Evolutionary conservation across 2,888 invertebrate genomes (phyloP), one percentile per base, ranked within the genome.

Genomic region (Stictocephala bisonia): DNA sequence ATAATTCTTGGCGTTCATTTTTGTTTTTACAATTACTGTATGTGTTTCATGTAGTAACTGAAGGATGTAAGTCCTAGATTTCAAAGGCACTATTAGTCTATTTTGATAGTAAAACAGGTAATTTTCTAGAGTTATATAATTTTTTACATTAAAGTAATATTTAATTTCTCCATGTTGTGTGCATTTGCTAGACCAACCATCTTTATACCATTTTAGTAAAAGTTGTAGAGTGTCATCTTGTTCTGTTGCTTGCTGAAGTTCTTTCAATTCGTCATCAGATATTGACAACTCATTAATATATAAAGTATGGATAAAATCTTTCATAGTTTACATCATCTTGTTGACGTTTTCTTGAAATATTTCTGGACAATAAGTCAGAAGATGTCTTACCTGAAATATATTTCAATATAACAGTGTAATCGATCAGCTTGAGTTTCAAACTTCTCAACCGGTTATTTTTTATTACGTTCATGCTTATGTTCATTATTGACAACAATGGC

Each of bases 341-440:
- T 22, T 51, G 22, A 22, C 3, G 6, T 7, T 18, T 51, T 51
- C 6, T 22, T 7, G 24, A 3, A 51, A 18, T 7, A 22, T 24
- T 22, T 22, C 60, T 18, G 4, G 40, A 60, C 24, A 79, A 73
- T 2, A 75, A 74, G 69, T 79, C 79, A 24, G 79, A 75, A 35
- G 79, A 29, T 48, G 78, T 75, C 67, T 79, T 81, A n/a, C 79
- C 80, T 13, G 79, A 78, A 41, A 74, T 76, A 76, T 79, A 80
- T 2, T 74, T 76, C 3, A 71, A n/a, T 2, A 26, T 67, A 51
- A 75, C 68, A 0, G 11, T 64, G 29, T 75, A 72, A 11, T 24
- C 18, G 13, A 74, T 20, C 2, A 75, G 18, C 40, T 29, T 67
- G 0, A 75, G 20, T 13, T 70, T 27, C 67, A 75, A 60, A 18